phyloP scores from a whole-genome alignment of 2,888 invertebrate species.

The Tribolium freemani region DNA sequence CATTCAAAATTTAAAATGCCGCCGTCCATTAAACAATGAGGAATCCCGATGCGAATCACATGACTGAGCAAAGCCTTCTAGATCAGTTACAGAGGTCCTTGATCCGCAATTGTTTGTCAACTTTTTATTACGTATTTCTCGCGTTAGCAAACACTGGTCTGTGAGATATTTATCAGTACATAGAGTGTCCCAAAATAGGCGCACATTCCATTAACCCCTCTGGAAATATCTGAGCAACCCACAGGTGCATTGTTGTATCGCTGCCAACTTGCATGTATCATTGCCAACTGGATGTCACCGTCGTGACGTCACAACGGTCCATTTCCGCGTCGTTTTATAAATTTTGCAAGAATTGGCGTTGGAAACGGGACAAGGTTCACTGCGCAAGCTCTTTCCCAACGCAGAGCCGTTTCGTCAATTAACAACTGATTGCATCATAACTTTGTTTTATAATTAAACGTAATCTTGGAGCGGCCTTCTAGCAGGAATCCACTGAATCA shows the following conservation, averaged over 20 bases:
- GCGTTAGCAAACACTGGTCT: not conserved
- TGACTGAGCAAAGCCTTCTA: no score
- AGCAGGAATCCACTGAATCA: not conserved
- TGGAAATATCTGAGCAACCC: not conserved
- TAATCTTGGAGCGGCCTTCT: constrained; percentile 18
- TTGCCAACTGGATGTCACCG: not conserved
- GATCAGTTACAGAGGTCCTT: not conserved
- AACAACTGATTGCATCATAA: constrained; percentile 27
- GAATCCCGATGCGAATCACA: not conserved
- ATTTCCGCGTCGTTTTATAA: not conserved
- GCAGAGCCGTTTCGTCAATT: constrained; percentile 29
- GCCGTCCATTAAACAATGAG: not conserved
- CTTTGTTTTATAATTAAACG: constrained; percentile 21
- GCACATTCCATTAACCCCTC: not conserved
- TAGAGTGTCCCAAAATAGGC: not conserved
- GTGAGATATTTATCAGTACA: not conserved
- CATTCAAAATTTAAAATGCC: no score
- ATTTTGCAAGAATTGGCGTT: constrained; percentile 27
- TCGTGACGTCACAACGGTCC: not conserved
- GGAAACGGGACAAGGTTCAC: constrained; percentile 52
- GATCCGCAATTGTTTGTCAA: not conserved
- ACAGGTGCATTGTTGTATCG: not conserved
- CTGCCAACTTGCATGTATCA: not conserved
- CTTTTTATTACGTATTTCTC: not conserved
- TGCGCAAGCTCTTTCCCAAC: constrained; percentile 50